These are phyloP conservation scores for Gymnoscopelus braueri DNA, from an alignment of 2,797 vertebrate genomes.

Conservation along the genomic window DNA sequence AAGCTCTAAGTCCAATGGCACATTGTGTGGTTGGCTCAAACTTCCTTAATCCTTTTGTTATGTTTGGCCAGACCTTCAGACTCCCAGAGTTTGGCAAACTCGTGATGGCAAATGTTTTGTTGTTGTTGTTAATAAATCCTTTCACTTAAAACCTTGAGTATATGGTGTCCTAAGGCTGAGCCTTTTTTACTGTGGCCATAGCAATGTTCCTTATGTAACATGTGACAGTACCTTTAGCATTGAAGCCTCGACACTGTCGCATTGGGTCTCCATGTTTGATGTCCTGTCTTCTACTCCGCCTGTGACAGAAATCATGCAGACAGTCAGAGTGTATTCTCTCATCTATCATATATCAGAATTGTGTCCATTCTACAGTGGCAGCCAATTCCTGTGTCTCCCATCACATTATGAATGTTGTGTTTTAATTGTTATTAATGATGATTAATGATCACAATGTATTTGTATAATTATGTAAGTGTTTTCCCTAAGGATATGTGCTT, in stretches of 20 bases:
- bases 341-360: background rate
- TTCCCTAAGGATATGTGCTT: too few species aligned
- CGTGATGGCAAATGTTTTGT: too few species aligned
- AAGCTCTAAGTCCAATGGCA: too few species aligned
- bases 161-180: too few species aligned
- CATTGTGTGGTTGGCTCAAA: too few species aligned
- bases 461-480: too few species aligned
- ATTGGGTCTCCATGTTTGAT: slow-evolving; percentile 79
- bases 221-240: slow-evolving; percentile 69
- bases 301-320: slow-evolving; percentile 36
- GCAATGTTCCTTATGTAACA: too few species aligned
- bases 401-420: background rate
- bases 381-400: background rate
- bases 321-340: background rate
- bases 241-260: slow-evolving; percentile 78
- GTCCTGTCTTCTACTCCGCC: slow-evolving; percentile 79
- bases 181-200: background rate
- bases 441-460: background rate
- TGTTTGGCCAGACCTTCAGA: too few species aligned
- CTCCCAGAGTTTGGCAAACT: too few species aligned
- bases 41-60: too few species aligned
- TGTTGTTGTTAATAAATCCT: too few species aligned
- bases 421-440: background rate
- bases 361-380: background rate
- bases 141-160: too few species aligned